Evolutionary conservation across 2,113 vertebrate genomes (phyloP).

Genomic region (Globicephala melas): DNA sequence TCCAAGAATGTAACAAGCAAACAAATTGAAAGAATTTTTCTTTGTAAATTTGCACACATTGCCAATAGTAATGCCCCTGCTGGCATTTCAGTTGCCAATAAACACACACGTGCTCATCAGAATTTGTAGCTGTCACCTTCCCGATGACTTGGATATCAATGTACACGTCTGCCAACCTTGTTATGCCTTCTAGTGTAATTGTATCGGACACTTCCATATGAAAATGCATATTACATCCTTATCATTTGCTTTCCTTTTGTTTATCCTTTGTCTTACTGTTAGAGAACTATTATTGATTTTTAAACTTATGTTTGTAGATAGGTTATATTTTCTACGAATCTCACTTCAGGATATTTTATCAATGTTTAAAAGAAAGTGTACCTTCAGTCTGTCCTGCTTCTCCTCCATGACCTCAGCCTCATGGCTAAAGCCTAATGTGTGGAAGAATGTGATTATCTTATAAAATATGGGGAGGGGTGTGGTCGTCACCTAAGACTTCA

Average conservation of each 20-base stretch:
- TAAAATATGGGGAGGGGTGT: not conserved
- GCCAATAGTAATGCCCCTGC: not conserved
- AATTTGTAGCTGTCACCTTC: not conserved
- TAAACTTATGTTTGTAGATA: not conserved
- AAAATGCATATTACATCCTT: not conserved
- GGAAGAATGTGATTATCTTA: conserved; percentile 6
- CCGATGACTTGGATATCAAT: not conserved
- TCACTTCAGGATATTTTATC: not conserved
- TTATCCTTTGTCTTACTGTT: not conserved
- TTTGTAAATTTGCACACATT: not conserved
- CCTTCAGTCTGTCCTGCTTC: not conserved
- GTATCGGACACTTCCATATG: not conserved
- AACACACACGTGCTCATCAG: not conserved
- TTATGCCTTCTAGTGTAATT: not conserved
- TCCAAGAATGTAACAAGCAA: not conserved
- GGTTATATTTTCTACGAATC: not conserved
- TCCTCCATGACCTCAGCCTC: not conserved
- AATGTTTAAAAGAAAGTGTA: not conserved
- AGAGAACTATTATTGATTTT: not conserved
- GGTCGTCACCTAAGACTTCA: not conserved
- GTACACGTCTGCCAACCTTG: not conserved
- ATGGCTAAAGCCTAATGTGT: not conserved
- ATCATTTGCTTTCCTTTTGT: not conserved
- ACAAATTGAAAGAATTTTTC: not conserved
- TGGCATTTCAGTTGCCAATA: not conserved